Evolutionary conservation across 2,113 vertebrate species (phyloP), one percentile per base, ranked within the genome.

Genomic region (Thryonomys swinderianus): DNA sequence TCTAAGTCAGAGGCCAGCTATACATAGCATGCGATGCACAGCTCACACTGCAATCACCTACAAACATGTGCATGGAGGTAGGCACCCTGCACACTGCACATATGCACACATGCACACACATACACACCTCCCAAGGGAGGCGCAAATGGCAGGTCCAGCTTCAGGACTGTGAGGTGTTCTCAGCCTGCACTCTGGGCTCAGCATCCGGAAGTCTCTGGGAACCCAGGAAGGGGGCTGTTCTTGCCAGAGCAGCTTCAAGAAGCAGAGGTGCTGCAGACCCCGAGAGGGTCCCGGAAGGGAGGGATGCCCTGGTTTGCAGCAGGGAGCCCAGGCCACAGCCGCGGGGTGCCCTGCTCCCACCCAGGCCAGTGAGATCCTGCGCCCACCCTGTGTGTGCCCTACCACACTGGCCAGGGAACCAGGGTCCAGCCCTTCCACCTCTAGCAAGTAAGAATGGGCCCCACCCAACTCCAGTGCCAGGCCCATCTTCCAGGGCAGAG

Each of bases 131-230:
- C 67, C 42, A 25, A 76, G 59, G 14, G 17, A 11, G 13, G 57
- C 37, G n/a, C 42, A 3, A 11, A 37, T 0, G 2, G 48, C 48
- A 51, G 78, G 17, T 4, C 20, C 2, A 1, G 48, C 21, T 8
- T 8, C 42, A 3, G 11, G 37, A 3, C 3, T 10, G 0, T 0
- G 0, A 8, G 25, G 4, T 42, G 0, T 21, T 30, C 45, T 25
- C 2, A 1, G 30, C 66, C 7, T 32, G 30, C 6, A 20, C 18
- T 7, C 67, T 6, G 34, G 42, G 17, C 51, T 87, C 20, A 3
- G 48, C 1, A 0, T 74, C 57, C 30, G 11, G 25, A 61, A 55
- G n/a, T 62, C 4, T 6, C 0, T n/a, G n/a, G 30, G 21, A 25
- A 34, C 45, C 27, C 48, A 40, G 37, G 32, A 9, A 76, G 42